Base-by-base conservation (phyloP, 2,888 invertebrate genomes). In the Tinea trinotella region DNA sequence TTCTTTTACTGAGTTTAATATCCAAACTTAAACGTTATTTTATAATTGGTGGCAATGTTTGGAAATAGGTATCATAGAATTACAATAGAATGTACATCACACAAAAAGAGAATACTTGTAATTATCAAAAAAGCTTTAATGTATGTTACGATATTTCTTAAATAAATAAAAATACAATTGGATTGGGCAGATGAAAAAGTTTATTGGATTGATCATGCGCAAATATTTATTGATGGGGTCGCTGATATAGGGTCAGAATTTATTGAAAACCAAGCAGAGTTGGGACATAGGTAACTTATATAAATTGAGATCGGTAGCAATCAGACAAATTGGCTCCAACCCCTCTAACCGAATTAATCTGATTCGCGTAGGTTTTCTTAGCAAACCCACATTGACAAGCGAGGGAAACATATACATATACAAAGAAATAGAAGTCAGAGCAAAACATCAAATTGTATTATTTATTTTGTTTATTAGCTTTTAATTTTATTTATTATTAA, bases 321-420 rank as follows among this genome's bases (percentile, higher is more conserved):
- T 87, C 87, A 87, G 86, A 85, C 87, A 87, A 87, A 87, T 87
- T 87, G 87, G 80, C 76, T 85, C 76, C 75, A 68, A 71, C 79
- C 84, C 84, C 83, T 79, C 78, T 72, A 71, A 74, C 75, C 68
- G 74, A 82, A 85, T 85, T 85, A 83, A 84, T 85, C 78, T 74
- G 67, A 79, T 76, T 67, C 70, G 19, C 52, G 24, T 52, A 79
- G 82, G 78, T 81, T 84, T 82, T 81, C 83, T 84, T 81, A 79
- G 75, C 69, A 66, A 70, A 71, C 74, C 80, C 80, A 76, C 82
- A 82, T 73, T 71, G 73, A 62, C 60, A 22, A 6, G 20, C 15
- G 34, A 63, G 63, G 66, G 68, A 71, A 72, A 75, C 76, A 74
- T 71, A 46, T 34, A 17, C 34, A 46, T 12, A 19, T 30, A 34